A percentile compares a stretch with the other conserved stretches of the same genome.
phyloP scores from a whole-genome alignment of 2,113 vertebrate genomes.

The Mustelus asterias region DNA sequence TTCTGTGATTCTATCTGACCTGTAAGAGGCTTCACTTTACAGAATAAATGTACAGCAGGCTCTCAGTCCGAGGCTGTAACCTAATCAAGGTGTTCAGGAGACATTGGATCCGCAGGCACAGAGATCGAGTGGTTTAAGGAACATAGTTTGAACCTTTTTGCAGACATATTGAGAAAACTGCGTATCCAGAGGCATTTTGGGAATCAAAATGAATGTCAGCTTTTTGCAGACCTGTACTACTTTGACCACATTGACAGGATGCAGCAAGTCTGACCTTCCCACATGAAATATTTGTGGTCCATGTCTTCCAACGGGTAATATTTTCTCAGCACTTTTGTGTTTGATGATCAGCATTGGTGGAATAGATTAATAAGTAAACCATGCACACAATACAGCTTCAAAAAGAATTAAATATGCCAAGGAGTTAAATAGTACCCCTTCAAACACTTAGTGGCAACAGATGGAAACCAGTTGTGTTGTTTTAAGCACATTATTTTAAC shows the following conservation, averaged over 20 bases:
- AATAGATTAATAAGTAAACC: background rate
- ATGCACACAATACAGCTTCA: background rate
- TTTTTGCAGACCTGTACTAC: background rate
- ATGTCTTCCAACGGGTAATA: background rate
- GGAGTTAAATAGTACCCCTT: background rate
- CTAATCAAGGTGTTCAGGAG: background rate
- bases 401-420: background rate
- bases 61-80: background rate
- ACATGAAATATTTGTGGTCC: background rate
- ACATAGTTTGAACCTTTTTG: background rate
- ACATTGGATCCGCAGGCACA: background rate
- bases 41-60: background rate
- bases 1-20: too few relatives aligned
- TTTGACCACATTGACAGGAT: background rate
- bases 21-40: background rate
- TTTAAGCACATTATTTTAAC: background rate
- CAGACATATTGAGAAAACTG: background rate
- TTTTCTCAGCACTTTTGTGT: background rate
- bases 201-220: background rate
- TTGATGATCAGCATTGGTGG: background rate
- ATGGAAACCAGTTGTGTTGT: background rate
- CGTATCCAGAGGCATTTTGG: background rate
- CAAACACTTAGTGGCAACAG: background rate
- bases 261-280: background rate
- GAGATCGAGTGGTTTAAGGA: background rate